Conservation (phyloP, 2,888 invertebrate species). For the Brachylomia viminalis region DNA sequence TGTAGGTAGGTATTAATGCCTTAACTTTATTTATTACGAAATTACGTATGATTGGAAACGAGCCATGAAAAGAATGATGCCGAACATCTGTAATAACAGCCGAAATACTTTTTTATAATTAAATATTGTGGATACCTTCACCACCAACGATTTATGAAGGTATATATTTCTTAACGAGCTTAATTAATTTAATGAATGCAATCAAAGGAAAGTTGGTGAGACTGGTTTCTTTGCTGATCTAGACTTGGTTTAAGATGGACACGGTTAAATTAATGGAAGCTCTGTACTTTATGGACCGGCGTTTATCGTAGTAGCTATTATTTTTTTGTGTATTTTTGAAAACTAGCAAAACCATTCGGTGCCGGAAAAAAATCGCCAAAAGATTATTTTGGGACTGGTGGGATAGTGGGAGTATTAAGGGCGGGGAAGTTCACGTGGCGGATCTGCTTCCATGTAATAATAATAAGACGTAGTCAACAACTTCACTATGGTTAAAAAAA, state of each 20-base stretch:
- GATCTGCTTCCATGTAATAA: too few species aligned
- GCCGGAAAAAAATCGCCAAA: too few species aligned
- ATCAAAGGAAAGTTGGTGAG: conserved; percentile 51
- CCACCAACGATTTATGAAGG: conserved; percentile 18
- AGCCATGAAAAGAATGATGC: conserved; percentile 55
- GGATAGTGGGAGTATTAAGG: too few species aligned
- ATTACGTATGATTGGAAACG: conserved; percentile 52
- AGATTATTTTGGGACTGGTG: too few species aligned
- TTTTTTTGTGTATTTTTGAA: too few species aligned
- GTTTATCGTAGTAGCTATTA: too few species aligned
- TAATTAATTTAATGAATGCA: conserved; percentile 63
- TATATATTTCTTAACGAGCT: conserved; percentile 51
- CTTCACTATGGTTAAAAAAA: too few species aligned
- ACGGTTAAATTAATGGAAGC: too few species aligned
- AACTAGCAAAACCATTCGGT: too few species aligned
- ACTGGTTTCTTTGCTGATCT: conserved; percentile 37
- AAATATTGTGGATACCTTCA: conserved; percentile 41
- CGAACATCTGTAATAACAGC: conserved; percentile 48
- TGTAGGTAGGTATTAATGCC: conserved; percentile 16
- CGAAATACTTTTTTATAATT: conserved; percentile 51
- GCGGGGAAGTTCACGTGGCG: too few species aligned
- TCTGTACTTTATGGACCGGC: too few species aligned
- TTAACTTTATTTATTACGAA: conserved; percentile 21
- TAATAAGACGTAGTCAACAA: too few species aligned
- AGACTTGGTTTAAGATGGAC: conserved; percentile 24